phyloP scores from a whole-genome alignment of 2,888 invertebrate genomes.

The Dicranocentrus wangi region DNA sequence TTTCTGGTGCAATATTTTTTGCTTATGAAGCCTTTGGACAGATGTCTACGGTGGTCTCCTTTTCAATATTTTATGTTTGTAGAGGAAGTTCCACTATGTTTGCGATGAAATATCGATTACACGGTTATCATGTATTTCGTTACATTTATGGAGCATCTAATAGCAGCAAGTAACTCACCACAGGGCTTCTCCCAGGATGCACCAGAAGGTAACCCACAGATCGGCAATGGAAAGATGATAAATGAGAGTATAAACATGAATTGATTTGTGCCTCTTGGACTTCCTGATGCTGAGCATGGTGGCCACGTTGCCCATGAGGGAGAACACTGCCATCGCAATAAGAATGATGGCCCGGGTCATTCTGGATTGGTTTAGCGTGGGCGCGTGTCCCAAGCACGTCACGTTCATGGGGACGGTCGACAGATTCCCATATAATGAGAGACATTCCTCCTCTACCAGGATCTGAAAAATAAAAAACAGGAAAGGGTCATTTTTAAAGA shows the following conservation, averaged over 20 bases:
- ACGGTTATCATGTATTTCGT: too few species aligned
- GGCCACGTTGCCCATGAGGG: constrained; percentile 83
- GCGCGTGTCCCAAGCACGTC: constrained; percentile 81
- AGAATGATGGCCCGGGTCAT: constrained; percentile 82
- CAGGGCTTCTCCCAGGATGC: constrained; percentile 85
- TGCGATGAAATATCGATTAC: too few species aligned
- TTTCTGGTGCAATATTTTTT: too few species aligned
- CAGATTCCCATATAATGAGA: constrained; percentile 51
- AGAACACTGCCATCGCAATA: constrained; percentile 82
- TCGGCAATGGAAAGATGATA: constrained; percentile 89
- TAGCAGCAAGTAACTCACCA: too few species aligned
- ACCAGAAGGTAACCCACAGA: constrained; percentile 86
- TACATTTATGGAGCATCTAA: too few species aligned
- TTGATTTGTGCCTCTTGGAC: constrained; percentile 74
- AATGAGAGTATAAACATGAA: constrained; percentile 83
- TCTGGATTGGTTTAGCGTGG: constrained; percentile 80
- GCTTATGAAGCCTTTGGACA: too few species aligned
- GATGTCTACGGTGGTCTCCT: too few species aligned
- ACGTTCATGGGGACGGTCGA: constrained; percentile 54
- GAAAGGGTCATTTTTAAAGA: too few species aligned
- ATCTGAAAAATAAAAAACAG: constrained; percentile 38
- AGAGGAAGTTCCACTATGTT: too few species aligned
- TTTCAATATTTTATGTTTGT: too few species aligned
- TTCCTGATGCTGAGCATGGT: constrained; percentile 84
- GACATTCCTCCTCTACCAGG: constrained; percentile 54